Conservation (phyloP, 2,888 invertebrate genomes). For the Chrysolina haemoptera region DNA sequence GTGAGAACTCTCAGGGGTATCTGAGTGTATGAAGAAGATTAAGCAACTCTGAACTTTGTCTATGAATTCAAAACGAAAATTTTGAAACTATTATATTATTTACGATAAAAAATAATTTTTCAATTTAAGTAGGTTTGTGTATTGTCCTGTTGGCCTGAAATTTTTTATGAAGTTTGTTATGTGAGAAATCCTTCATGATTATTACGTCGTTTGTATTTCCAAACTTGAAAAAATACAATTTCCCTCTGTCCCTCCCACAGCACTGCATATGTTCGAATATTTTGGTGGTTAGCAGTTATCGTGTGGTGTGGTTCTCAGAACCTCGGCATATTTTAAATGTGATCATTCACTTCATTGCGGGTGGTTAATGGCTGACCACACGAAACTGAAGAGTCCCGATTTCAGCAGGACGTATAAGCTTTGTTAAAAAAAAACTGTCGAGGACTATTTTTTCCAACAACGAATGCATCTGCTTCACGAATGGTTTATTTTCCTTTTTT, state of each 20-base stretch:
- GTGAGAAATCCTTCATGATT: not conserved
- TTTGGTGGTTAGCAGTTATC: constrained; percentile 14
- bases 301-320: constrained; percentile 21
- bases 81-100: no score
- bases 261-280: constrained; percentile 13
- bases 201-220: not conserved
- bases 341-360: constrained; percentile 32
- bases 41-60: no score
- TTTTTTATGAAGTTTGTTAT: not conserved
- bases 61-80: no score
- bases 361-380: constrained; percentile 43
- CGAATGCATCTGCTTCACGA: no score
- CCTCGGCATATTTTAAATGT: constrained; percentile 17
- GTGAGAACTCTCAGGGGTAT: no score
- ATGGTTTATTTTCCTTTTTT: no score
- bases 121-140: no score
- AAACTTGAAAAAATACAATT: no score
- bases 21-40: no score
- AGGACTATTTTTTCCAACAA: no score
- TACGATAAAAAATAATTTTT: no score
- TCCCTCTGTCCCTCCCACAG: not conserved
- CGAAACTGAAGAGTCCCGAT: constrained; percentile 18
- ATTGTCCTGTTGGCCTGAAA: no score
- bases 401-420: not conserved
- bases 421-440: not conserved